These are phyloP conservation scores for Eulemur rubriventer DNA, from an alignment of 2,797 vertebrate genomes.

Conservation along the genomic window DNA sequence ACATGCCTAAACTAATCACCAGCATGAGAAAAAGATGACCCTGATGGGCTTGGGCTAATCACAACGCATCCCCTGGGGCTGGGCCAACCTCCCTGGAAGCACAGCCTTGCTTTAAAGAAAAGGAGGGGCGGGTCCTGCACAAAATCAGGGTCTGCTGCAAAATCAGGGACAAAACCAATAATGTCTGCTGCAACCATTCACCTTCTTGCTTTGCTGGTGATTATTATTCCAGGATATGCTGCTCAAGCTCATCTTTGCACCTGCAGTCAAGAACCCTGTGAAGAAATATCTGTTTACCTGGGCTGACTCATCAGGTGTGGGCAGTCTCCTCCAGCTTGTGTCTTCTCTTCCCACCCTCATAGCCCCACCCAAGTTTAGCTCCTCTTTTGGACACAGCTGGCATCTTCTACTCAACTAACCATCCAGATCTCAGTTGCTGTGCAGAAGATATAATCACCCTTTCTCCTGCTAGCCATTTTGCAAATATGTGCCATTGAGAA, in stretches of 20 bases:
- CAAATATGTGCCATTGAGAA: not conserved
- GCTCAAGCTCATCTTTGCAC: not conserved
- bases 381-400: not conserved
- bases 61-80: not conserved
- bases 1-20: not conserved
- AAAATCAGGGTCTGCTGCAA: not conserved
- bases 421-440: not conserved
- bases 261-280: not conserved
- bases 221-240: not conserved
- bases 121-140: rapidly evolving
- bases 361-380: not conserved
- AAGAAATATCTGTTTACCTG: not conserved
- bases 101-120: not conserved
- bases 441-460: not conserved
- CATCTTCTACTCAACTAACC: not conserved
- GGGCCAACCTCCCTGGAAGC: not conserved
- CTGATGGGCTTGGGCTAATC: not conserved
- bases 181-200: not conserved
- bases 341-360: not conserved
- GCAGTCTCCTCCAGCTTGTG: not conserved
- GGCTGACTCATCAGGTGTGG: not conserved
- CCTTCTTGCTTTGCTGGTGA: not conserved
- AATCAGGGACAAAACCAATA: not conserved
- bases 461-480: not conserved
- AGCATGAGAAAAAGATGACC: not conserved